phyloP scores from a whole-genome alignment of 1,140 invertebrate species.

The Bombus consobrinus region DNA sequence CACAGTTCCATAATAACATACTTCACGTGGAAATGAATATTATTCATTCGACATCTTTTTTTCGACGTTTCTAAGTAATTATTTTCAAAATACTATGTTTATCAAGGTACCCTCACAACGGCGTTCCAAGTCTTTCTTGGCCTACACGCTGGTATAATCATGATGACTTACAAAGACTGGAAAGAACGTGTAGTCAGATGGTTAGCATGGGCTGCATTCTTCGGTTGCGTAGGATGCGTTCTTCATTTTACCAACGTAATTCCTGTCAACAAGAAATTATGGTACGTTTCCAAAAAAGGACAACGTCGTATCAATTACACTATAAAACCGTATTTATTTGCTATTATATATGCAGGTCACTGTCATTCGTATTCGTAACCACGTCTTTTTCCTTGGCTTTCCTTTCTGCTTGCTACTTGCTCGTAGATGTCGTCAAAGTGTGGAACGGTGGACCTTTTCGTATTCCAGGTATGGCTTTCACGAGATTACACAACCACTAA shows the following conservation, averaged over 20 bases:
- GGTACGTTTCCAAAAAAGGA: conserved; percentile 83
- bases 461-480: conserved; percentile 83
- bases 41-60: neutral
- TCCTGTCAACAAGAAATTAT: conserved; percentile 96
- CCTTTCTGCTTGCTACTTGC: conserved; percentile 88
- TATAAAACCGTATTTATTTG: neutral
- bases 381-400: conserved; percentile 89
- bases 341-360: conserved; percentile 85
- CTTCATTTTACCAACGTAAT: conserved; percentile 87
- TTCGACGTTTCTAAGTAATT: neutral
- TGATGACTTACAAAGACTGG: conserved; percentile 87
- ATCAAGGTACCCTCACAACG: conserved; percentile 83
- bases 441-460: conserved; percentile 94
- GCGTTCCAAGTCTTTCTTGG: conserved; percentile 90
- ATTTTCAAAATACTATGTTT: neutral
- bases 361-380: conserved; percentile 93
- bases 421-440: conserved; percentile 90
- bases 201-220: conserved; percentile 85
- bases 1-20: neutral
- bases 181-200: conserved; percentile 88
- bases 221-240: conserved; percentile 82
- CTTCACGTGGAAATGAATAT: no score
- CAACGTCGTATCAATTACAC: neutral
- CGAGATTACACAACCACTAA: conserved; percentile 3
- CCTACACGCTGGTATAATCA: conserved; percentile 92